A percentile compares a stretch with the other conserved stretches of the same genome.
Evolutionary conservation across 2,888 invertebrate species (phyloP).

Genomic region (Athripsodes cinereus): DNA sequence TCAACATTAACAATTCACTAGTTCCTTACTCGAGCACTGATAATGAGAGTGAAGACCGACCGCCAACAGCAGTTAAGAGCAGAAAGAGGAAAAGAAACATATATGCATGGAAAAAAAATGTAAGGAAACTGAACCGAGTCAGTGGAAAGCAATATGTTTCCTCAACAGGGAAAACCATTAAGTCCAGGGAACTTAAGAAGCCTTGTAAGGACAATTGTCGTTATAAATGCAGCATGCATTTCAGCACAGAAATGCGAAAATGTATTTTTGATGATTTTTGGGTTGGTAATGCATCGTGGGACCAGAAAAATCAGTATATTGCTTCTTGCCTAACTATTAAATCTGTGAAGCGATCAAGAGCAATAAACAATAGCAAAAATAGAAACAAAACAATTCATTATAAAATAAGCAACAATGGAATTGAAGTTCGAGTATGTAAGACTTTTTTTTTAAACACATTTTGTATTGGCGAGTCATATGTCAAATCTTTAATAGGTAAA

Average conservation of each 20-base stretch:
- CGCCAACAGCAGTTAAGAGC: neutral
- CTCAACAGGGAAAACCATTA: conserved; percentile 7
- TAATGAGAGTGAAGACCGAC: neutral
- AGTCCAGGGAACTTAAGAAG: neutral
- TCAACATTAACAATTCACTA: neutral
- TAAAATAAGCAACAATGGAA: conserved; percentile 3
- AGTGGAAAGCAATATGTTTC: conserved; percentile 6
- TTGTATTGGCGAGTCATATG: conserved; percentile 3
- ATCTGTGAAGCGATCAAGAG: conserved; percentile 7
- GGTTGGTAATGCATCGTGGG: conserved; percentile 1
- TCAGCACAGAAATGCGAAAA: conserved; percentile 5
- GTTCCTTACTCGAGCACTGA: neutral
- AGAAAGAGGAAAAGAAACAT: conserved; percentile 4
- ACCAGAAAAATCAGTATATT: conserved; percentile 7
- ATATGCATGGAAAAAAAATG: conserved; percentile 2
- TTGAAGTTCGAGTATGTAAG: conserved; percentile 5
- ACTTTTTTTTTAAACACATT: neutral
- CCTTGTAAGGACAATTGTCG: conserved; percentile 6
- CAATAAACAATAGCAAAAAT: conserved; percentile 2
- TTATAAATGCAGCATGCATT: conserved; percentile 4
- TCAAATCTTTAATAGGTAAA: conserved; percentile 5
- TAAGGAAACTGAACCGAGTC: conserved; percentile 7
- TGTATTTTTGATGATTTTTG: conserved; percentile 11
- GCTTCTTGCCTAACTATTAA: conserved; percentile 5
- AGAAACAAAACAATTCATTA: conserved; percentile 4